Base-by-base conservation (phyloP, 2,888 invertebrate genomes). In the Petrolisthes manimaculis region DNA sequence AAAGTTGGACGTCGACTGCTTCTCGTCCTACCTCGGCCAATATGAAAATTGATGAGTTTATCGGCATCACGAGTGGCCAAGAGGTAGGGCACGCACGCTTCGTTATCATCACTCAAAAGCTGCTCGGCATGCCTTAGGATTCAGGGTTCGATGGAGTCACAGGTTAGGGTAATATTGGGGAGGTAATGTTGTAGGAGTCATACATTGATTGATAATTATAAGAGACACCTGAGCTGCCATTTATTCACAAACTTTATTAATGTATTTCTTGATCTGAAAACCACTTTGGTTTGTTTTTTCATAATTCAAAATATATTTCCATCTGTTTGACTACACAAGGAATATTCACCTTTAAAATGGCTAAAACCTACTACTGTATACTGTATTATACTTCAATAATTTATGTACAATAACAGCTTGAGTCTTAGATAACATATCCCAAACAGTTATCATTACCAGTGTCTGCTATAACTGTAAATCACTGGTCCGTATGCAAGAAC, bases 31-130 rank as follows among this genome's bases (percentile, higher is more conserved):
- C 90, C 90, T 89, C 90, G 87, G 75, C 83, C 83, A 83, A 90
- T 87, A 83, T 90, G 89, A 83, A 88, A 90, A 86, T 89, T 87
- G 86, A 90, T 86, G 80, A 90, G 89, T 79, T 89, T 87, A 86
- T 92, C 92, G 51, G 93, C 88, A 79, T 93, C 92, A 51, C 93
- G 93, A 4, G 92, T 91, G 21, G 93, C 93, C 71, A 93, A 91
- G 86, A 92, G 92, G 88, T 92, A 93, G 37, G 93, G 92, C 12
- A 93, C 90, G 21, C 92, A 91, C 21, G 92, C 91, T 67, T 93
- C 93, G 86, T 91, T 92, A 87, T 93, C 93, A 88, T 93, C 92
- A 24, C 84, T 86, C 74, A 92, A 89, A 74, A 93, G 91, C 77
- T 91, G 91, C 78, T 92, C 89, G 5, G 92, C 91, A 91, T 93